Conservation (phyloP, 2,888 invertebrate species). For the Dromius quadrimaculatus region DNA sequence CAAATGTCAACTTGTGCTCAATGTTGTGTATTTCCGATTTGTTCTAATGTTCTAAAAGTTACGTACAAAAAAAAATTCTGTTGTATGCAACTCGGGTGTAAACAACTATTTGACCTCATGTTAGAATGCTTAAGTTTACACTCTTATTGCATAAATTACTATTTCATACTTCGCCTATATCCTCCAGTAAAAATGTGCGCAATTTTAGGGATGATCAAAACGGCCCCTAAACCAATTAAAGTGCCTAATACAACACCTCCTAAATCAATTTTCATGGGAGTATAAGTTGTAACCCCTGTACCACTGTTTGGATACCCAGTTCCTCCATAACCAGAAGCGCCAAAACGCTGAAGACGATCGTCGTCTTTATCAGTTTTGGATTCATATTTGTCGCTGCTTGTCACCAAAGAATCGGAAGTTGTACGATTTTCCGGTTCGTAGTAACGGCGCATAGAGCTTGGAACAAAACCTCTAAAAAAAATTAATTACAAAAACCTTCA, state of each 20-base stretch:
- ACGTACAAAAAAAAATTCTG: too few relatives aligned
- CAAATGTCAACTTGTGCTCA: too few relatives aligned
- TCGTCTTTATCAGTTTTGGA: conserved; percentile 61
- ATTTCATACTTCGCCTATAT: conserved; percentile 79
- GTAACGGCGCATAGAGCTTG: conserved; percentile 65
- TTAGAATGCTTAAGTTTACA: too few relatives aligned
- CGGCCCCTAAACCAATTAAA: conserved; percentile 83
- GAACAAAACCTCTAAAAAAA: conserved; percentile 64
- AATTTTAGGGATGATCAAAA: conserved; percentile 83
- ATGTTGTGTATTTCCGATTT: too few relatives aligned
- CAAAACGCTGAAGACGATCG: conserved; percentile 70
- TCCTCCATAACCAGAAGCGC: conserved; percentile 69
- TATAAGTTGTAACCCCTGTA: conserved; percentile 73
- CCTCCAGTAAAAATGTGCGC: conserved; percentile 77
- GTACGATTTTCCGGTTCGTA: conserved; percentile 59
- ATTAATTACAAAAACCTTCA: too few relatives aligned
- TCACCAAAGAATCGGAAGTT: conserved; percentile 54
- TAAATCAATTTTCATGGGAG: conserved; percentile 83
- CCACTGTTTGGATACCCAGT: conserved; percentile 62
- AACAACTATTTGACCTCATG: too few relatives aligned
- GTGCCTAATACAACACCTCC: conserved; percentile 86
- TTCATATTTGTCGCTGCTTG: conserved; percentile 59
- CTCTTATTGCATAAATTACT: too few relatives aligned
- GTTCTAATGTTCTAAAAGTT: too few relatives aligned
- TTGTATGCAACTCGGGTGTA: too few relatives aligned